Percentiles rank a stretch among this genome's conserved stretches.
Evolutionary conservation across 1,140 invertebrate genomes (phyloP).

Genomic region (Latrodectus geometricus): DNA sequence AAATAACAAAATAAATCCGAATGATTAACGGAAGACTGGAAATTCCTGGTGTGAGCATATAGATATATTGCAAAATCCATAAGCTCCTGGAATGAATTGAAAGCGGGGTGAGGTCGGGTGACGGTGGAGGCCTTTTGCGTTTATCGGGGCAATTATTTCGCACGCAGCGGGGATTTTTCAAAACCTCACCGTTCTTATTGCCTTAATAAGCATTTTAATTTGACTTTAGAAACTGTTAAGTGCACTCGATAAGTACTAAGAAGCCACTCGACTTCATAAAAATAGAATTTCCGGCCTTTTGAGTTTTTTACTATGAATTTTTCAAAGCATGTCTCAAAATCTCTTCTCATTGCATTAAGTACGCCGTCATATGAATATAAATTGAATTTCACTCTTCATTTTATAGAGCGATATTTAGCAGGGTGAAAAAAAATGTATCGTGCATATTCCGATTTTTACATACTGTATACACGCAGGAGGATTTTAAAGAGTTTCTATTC

Average conservation of each 20-base stretch:
- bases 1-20: conserved; percentile 18
- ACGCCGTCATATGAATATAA: neutral
- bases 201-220: conserved; percentile 46
- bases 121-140: conserved; percentile 19
- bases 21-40: conserved; percentile 22
- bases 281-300: neutral
- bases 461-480: no score
- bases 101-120: conserved; percentile 2
- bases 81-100: conserved; percentile 3
- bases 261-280: neutral
- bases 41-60: conserved; percentile 1
- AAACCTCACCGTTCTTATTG: neutral
- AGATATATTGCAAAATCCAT: conserved; percentile 20
- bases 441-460: no score
- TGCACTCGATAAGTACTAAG: neutral
- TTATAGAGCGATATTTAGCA: neutral
- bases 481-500: no score
- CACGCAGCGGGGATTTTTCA: conserved; percentile 28
- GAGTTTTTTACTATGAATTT: neutral
- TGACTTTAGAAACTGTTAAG: neutral
- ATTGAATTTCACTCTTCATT: neutral
- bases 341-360: neutral
- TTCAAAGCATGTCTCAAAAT: neutral
- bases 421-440: no score
- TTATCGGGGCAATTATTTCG: conserved; percentile 47